Base-by-base conservation (phyloP, 2,113 vertebrate genomes). In the Thinocorus orbignyianus region DNA sequence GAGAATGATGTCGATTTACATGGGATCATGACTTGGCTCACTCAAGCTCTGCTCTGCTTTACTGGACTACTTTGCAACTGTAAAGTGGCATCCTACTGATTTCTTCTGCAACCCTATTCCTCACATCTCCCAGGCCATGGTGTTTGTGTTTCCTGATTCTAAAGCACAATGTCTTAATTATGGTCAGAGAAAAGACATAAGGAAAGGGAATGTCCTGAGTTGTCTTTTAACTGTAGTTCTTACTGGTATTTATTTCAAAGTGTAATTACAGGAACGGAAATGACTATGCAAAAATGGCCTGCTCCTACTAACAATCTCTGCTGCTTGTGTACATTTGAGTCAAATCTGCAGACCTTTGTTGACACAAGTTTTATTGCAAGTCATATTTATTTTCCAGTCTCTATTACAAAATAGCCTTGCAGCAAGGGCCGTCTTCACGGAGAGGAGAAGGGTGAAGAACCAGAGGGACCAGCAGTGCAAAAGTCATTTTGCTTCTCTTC, bases 181-280 rank as follows among this genome's bases (percentile, higher is more conserved):
- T 79, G 80, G 92, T 92, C 82, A 90, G 68, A 65, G 69, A 77
- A 78, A 64, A 85, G 55, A 48, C 41, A 28, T 26, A 81, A 74
- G 44, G 39, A 81, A 93, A 78, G 46, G 15, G 44, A 93, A 70
- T 64, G 58, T 87, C 77, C 64, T 83, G 71, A 73, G 70, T 70
- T 83, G 31, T 91, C 48, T 90, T 92, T 71, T 79, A 82, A 92
- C 51, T 96, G 31, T 35, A 89, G 51, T 70, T 90, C 37, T 86
- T 81, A 87, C 83, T 92, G 35, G 72, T 82, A 81, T 95, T 92
- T 93, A 77, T 91, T 96, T 95, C 69, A 70, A 90, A 95, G 52
- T 42, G n/a, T 77, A 94, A 92, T 91, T 95, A 93, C 58, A 85
- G 72, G 82, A 85, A 89, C 26, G 64, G 86, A 96, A 94, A 90